Conservation (phyloP, 2,888 invertebrate genomes). For the Neuroscelio doddi region DNA sequence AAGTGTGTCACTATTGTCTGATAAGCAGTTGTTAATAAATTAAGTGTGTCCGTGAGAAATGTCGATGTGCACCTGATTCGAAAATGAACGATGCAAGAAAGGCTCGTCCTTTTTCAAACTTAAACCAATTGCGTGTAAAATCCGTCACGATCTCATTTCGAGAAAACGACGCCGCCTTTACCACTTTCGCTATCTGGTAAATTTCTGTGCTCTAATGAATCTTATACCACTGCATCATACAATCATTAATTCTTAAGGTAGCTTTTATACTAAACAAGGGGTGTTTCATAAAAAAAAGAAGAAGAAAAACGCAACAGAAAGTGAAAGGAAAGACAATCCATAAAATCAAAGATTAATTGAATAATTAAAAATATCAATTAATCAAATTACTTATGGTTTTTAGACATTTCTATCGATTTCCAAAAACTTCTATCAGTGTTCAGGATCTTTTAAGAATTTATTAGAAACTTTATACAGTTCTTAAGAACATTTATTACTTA, state of each 20-base stretch:
- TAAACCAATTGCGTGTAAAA: not conserved
- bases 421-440: no score
- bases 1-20: no score
- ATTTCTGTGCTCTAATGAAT: conserved; percentile 54
- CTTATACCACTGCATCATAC: conserved; percentile 57
- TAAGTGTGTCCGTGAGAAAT: conserved; percentile 10
- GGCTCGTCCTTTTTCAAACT: not conserved
- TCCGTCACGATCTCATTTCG: no score
- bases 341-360: no score
- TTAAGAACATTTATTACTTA: no score
- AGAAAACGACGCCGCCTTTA: no score
- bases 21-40: conserved; percentile 13
- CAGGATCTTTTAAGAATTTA: no score
- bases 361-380: no score
- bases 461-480: no score
- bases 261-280: conserved; percentile 56
- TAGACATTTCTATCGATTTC: no score
- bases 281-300: conserved; percentile 13
- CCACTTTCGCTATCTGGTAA: conserved; percentile 50
- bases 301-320: not conserved
- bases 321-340: conserved; percentile 35
- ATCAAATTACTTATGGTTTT: no score
- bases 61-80: conserved; percentile 3
- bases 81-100: conserved; percentile 5
- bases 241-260: conserved; percentile 66